A percentile compares a stretch with the other conserved stretches of the same genome.
These are phyloP conservation scores for Heliornis fulica DNA, from an alignment of 2,113 vertebrate species.

Conservation along the genomic window DNA sequence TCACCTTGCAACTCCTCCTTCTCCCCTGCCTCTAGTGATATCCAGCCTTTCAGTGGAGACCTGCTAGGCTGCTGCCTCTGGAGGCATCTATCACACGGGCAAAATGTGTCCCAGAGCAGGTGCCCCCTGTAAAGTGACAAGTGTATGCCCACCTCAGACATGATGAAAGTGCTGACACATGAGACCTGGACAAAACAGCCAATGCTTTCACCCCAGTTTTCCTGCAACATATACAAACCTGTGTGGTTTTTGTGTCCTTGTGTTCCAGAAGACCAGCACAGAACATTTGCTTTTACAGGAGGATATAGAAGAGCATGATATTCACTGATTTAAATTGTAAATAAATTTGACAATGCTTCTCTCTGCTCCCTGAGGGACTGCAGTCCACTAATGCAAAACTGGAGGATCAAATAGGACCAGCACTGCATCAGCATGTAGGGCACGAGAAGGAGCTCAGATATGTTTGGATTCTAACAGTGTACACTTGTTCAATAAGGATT, in stretches of 20 bases:
- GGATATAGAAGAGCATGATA: background rate
- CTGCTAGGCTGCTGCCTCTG: background rate
- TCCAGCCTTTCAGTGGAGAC: background rate
- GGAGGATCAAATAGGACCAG: background rate
- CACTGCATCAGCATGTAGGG: background rate
- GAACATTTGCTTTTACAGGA: background rate
- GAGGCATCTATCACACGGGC: background rate
- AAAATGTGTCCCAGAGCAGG: background rate
- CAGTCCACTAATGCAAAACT: background rate
- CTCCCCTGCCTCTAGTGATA: background rate
- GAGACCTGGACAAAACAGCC: background rate
- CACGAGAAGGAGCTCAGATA: background rate
- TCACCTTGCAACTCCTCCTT: background rate
- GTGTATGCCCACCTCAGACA: background rate
- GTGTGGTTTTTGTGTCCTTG: background rate
- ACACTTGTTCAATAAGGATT: background rate
- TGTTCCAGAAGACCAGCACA: background rate
- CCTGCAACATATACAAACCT: background rate
- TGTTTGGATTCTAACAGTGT: accelerated
- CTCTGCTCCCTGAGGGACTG: background rate
- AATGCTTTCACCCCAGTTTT: background rate
- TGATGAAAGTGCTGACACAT: background rate
- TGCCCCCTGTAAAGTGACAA: background rate
- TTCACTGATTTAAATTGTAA: background rate
- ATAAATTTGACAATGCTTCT: background rate